A percentile compares a stretch with the other conserved stretches of the same genome.
Evolutionary conservation across 2,797 vertebrate genomes (phyloP).

Genomic region (Moxostoma hubbsi): DNA sequence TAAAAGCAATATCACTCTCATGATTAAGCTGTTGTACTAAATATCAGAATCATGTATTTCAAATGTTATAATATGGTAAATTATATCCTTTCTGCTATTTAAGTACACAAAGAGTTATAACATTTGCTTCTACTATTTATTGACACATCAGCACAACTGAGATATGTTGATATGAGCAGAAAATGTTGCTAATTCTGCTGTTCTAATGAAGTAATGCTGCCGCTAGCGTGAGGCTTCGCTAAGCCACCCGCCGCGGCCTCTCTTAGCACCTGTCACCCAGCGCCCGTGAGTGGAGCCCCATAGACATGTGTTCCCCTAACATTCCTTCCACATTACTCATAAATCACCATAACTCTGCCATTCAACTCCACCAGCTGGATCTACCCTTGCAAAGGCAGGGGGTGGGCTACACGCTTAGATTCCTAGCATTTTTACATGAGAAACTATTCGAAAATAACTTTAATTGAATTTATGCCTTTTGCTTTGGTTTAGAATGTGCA

Average conservation of each 20-base stretch:
- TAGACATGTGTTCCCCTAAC: slow-evolving; percentile 34
- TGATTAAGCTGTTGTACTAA: too few relatives aligned
- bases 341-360: slow-evolving; percentile 37
- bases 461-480: background rate
- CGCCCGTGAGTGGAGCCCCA: background rate
- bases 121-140: slow-evolving; percentile 2
- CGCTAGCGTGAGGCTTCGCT: slow-evolving; percentile 69
- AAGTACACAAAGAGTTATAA: background rate
- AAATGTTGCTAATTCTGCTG: background rate
- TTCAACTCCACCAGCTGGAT: slow-evolving; percentile 34
- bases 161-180: background rate
- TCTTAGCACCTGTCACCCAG: slow-evolving; percentile 31
- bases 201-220: background rate
- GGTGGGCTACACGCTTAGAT: background rate
- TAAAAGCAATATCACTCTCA: too few relatives aligned
- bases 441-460: background rate
- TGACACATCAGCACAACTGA: slow-evolving; percentile 5
- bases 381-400: background rate
- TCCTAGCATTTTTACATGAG: background rate
- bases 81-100: background rate
- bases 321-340: slow-evolving; percentile 44
- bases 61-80: background rate
- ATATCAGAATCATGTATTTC: too few relatives aligned
- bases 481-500: background rate
- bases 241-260: slow-evolving; percentile 11